Evolutionary conservation across 2,888 invertebrate genomes (phyloP), one percentile per base, ranked within the genome.

Genomic region (Cecidostiba fungosa): DNA sequence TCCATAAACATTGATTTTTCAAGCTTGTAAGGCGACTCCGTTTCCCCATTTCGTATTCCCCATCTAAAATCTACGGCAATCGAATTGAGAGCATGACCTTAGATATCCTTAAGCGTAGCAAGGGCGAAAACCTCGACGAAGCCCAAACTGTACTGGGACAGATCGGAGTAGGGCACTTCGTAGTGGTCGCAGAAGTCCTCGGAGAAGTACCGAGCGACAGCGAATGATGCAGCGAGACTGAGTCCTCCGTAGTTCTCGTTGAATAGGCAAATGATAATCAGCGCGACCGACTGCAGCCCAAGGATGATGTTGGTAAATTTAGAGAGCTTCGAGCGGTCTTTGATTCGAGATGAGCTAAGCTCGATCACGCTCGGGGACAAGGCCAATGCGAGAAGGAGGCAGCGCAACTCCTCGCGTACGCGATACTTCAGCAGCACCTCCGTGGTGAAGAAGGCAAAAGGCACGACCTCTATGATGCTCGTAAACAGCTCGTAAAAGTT

Each of bases 131-230:
- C 88, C 88, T 92, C 91, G 47, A 92, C 90, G 84, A 93, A 93
- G 77, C 91, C 91, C 6, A 92, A 85, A 77, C 91, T 91, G 87
- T 93, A 93, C 72, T 93, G 93, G 0, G 91, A 90, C 3, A 93
- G 84, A 86, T 93, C 93, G 66, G 89, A 89, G 78, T 92, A 91
- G 26, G 93, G 93, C 47, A 93, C 92, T 78, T 92, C 93, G 74
- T 90, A 92, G 70, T 89, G 90, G 88, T 93, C 93, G 88, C 92
- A 92, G 80, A 93, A 91, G 77, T 92, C 92, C 86, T 93, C 92
- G 32, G 91, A 90, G 74, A 91, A 89, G 83, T 91, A 92, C 70
- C 91, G 90, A 74, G 91, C 89, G 4, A 93, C 89, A 23, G 89
- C 87, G 59, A 91, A 92, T 4, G 93, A 92, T 59, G 88, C 89